Evolutionary conservation across 1,140 invertebrate genomes (phyloP).

Genomic region (Bombus ignitus): DNA sequence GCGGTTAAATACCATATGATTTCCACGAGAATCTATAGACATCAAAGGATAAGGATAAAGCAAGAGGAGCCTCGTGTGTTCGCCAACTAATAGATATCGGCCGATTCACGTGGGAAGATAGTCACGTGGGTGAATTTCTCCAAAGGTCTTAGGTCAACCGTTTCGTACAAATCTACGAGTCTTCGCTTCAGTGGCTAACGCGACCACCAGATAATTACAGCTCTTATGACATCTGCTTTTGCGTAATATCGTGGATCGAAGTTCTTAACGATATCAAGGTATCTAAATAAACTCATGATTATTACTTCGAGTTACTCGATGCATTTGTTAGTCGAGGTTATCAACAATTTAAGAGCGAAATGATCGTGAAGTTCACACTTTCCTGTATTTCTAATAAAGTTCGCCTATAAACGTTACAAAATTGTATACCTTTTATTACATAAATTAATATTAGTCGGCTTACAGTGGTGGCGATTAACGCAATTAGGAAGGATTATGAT

Average conservation of each 20-base stretch:
- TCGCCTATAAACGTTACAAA: not conserved
- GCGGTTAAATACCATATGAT: not conserved
- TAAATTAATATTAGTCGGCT: not conserved
- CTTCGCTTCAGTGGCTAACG: not conserved
- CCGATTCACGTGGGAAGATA: slow-evolving; percentile 55
- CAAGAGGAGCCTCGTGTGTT: slow-evolving; percentile 30
- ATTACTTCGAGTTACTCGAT: too few relatives aligned
- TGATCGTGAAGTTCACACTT: not conserved
- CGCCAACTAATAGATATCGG: slow-evolving; percentile 10
- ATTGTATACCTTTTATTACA: not conserved
- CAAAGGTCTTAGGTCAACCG: slow-evolving; percentile 54
- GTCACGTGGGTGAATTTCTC: slow-evolving; percentile 57
- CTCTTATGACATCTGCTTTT: not conserved
- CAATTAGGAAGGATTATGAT: not conserved
- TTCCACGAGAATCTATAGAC: not conserved
- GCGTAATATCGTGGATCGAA: not conserved
- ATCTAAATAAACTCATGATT: not conserved
- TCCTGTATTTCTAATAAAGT: not conserved
- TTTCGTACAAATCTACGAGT: slow-evolving; percentile 29
- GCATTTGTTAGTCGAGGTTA: not conserved
- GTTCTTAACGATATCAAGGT: not conserved
- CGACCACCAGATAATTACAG: slow-evolving; percentile 17
- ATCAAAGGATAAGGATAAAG: slow-evolving; percentile 17
- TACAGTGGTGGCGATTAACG: not conserved
- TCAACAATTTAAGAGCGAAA: not conserved